Evolutionary conservation across 2,113 vertebrate species (phyloP).

Genomic region (Vulpes ferrilata): DNA sequence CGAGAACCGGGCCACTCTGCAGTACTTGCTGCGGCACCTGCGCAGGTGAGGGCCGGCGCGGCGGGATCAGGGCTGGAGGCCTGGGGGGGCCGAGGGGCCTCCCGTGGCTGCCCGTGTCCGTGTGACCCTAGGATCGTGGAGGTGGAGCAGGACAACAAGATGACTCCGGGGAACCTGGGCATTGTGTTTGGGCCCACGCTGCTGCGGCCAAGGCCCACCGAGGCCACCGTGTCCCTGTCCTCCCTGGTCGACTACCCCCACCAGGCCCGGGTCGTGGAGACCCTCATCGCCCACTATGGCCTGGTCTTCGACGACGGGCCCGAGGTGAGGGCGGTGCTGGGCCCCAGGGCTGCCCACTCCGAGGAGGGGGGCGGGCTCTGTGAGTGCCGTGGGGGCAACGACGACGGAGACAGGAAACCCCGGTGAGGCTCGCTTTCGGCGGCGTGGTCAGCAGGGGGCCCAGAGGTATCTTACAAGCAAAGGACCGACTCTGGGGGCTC

Average conservation of each 20-base stretch:
- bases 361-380: fast-evolving
- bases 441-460: too few species aligned
- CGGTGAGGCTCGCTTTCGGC: neutral
- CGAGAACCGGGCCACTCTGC: constrained; percentile 91
- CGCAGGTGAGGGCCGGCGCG: constrained; percentile 88
- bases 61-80: fast-evolving
- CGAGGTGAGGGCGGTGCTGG: neutral
- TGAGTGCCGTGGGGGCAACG: fast-evolving
- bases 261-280: constrained; percentile 96
- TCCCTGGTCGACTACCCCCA: constrained; percentile 98
- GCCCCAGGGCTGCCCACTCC: too few species aligned
- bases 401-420: too few species aligned
- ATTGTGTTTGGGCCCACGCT: constrained; percentile 97
- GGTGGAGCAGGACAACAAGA: constrained; percentile 97
- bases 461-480: neutral
- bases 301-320: constrained; percentile 88
- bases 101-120: too few species aligned
- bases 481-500: neutral
- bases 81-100: fast-evolving
- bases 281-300: constrained; percentile 93
- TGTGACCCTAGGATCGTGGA: constrained; percentile 91
- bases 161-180: constrained; percentile 96
- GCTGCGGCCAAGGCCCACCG: constrained; percentile 96
- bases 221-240: constrained; percentile 96
- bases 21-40: constrained; percentile 93